Evolutionary conservation across 2,888 invertebrate species (phyloP).

Genomic region (Ophion obscuratus): DNA sequence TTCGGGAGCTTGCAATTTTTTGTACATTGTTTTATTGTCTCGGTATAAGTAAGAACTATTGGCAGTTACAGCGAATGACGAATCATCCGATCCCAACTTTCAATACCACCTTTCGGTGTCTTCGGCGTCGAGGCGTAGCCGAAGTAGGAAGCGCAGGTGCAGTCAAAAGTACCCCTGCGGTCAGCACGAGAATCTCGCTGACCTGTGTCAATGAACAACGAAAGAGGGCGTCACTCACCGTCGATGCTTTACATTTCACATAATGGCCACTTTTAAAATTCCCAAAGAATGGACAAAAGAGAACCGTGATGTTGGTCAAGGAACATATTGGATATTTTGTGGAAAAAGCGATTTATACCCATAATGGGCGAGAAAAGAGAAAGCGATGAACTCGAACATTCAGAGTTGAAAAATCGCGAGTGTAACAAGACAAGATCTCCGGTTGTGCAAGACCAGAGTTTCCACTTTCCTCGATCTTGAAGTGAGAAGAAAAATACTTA

Average conservation of each 20-base stretch:
- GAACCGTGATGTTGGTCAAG: slow-evolving; percentile 13
- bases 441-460: neutral
- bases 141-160: slow-evolving; percentile 46
- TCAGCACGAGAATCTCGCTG: slow-evolving; percentile 31
- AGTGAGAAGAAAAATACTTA: neutral
- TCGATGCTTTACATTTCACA: slow-evolving; percentile 65
- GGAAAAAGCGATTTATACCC: slow-evolving; percentile 52
- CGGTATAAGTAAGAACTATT: no score
- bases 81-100: no score
- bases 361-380: slow-evolving; percentile 56
- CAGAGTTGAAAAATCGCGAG: neutral
- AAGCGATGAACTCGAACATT: slow-evolving; percentile 44
- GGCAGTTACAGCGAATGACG: no score
- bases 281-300: neutral
- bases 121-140: neutral
- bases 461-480: neutral
- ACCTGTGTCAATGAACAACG: slow-evolving; percentile 75
- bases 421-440: neutral
- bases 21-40: no score
- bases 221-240: slow-evolving; percentile 71
- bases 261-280: slow-evolving; percentile 12
- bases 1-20: no score
- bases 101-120: no score
- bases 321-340: slow-evolving; percentile 19
- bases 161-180: slow-evolving; percentile 67